Evolutionary conservation across 2,113 vertebrate species (phyloP).

Genomic region (Carassius gibelio): DNA sequence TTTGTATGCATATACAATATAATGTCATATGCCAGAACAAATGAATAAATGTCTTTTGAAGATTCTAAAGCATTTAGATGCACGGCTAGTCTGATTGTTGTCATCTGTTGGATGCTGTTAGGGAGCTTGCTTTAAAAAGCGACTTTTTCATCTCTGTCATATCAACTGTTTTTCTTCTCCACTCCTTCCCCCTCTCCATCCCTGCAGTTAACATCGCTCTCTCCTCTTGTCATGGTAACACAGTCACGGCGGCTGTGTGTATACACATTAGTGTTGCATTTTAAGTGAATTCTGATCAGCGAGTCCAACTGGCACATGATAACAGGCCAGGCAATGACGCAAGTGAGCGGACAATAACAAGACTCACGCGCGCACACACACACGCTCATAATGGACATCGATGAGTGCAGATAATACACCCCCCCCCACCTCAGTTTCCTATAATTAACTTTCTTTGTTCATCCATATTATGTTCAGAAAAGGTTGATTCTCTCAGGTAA

Average conservation of each 20-base stretch:
- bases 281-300: constrained; percentile 40
- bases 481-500: not conserved
- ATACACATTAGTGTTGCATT: constrained; percentile 48
- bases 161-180: constrained; percentile 27
- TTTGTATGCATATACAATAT: not conserved
- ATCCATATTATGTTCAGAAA: constrained; percentile 17
- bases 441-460: constrained; percentile 29
- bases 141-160: not conserved
- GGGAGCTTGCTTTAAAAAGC: not conserved
- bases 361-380: constrained; percentile 2
- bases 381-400: constrained; percentile 22
- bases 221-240: constrained; percentile 49
- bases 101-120: not conserved
- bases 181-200: too few species aligned
- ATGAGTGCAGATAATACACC: not conserved
- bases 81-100: not conserved
- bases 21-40: not conserved
- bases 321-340: constrained; percentile 44
- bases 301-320: constrained; percentile 39
- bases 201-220: constrained; percentile 28
- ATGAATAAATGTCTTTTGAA: not conserved
- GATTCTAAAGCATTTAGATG: not conserved
- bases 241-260: constrained; percentile 34
- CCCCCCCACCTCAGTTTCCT: not conserved
- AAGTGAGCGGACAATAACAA: constrained; percentile 44